Evolutionary conservation across 2,113 vertebrate species (phyloP).

Genomic region (Felis chaus): DNA sequence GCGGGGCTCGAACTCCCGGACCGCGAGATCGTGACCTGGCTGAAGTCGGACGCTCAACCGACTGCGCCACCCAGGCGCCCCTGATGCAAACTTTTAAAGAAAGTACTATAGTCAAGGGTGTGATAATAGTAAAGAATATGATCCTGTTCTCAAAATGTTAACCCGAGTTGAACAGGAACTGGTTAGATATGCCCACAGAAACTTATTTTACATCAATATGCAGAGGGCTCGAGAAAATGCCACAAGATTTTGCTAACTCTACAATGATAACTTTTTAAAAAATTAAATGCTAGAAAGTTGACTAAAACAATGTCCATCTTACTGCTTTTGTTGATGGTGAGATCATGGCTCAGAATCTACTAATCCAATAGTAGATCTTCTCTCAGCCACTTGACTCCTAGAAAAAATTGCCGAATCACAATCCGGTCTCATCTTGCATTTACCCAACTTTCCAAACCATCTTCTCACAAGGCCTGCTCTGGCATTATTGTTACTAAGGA

Average conservation of each 20-base stretch:
- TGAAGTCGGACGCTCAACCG: too few species aligned
- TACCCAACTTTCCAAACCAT: not conserved
- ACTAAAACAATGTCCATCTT: not conserved
- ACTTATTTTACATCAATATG: not conserved
- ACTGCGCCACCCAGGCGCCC: too few species aligned
- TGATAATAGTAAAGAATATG: not conserved
- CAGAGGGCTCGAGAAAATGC: not conserved
- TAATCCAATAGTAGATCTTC: not conserved
- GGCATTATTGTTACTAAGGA: not conserved
- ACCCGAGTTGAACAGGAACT: not conserved
- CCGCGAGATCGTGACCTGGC: too few species aligned
- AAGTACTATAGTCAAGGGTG: not conserved
- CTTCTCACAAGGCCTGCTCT: not conserved
- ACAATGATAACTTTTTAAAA: not conserved
- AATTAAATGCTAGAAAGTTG: not conserved
- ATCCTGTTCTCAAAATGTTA: not conserved
- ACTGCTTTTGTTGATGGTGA: not conserved
- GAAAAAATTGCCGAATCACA: not conserved
- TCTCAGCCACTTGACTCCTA: not conserved
- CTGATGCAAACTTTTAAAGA: not conserved
- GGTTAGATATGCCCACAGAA: not conserved
- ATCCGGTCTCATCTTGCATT: not conserved
- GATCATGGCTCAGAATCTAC: not conserved
- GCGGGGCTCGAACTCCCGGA: too few species aligned
- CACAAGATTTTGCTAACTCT: not conserved